A percentile compares a stretch with the other conserved stretches of the same genome.
These are phyloP conservation scores for Rhagium mordax DNA, from an alignment of 2,888 invertebrate species.

Conservation along the genomic window DNA sequence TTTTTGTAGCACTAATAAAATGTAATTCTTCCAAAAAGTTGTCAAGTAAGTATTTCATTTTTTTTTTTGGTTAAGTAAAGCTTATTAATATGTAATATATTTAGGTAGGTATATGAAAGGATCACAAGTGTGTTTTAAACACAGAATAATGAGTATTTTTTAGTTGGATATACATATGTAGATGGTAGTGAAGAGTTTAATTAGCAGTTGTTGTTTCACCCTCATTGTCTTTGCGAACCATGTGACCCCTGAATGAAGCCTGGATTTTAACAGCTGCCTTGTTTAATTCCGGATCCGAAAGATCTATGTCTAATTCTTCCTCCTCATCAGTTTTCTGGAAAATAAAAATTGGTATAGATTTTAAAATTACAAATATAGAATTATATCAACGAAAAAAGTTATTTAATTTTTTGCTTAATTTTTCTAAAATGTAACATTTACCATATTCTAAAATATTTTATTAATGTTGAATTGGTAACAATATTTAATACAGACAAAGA, in stretches of 20 bases:
- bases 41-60: conserved; percentile 16
- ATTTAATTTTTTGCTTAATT: too few relatives aligned
- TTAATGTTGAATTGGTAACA: too few relatives aligned
- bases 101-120: conserved; percentile 47
- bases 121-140: conserved; percentile 56
- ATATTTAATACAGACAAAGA: too few relatives aligned
- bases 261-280: conserved; percentile 94
- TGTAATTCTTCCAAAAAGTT: not conserved
- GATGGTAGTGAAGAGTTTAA: not conserved
- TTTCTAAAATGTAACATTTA: too few relatives aligned
- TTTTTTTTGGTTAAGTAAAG: conserved; percentile 10
- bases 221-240: conserved; percentile 84
- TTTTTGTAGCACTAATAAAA: not conserved
- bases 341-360: too few relatives aligned
- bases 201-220: conserved; percentile 39
- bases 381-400: too few relatives aligned
- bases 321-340: conserved; percentile 50
- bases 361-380: too few relatives aligned
- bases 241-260: conserved; percentile 92
- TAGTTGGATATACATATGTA: conserved; percentile 11
- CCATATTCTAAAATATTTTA: too few relatives aligned
- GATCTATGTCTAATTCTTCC: conserved; percentile 83
- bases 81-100: conserved; percentile 33
- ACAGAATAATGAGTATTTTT: conserved; percentile 46
- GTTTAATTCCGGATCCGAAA: conserved; percentile 88